Evolutionary conservation across 2,113 vertebrate species (phyloP).

Genomic region (Passer domesticus): DNA sequence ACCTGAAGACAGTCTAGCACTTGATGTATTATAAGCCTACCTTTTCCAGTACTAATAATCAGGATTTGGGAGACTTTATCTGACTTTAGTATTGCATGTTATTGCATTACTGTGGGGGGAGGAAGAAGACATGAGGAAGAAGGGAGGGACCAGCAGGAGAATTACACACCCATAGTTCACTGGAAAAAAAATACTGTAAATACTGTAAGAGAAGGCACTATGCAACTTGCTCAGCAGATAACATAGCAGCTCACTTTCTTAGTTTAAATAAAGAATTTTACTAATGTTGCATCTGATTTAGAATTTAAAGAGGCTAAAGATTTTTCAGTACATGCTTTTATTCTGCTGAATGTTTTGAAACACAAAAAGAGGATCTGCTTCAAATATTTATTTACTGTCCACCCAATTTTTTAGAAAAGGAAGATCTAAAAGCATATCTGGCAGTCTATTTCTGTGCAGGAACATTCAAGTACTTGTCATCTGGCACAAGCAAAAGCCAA

Average conservation of each 20-base stretch:
- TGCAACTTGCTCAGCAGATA: background rate
- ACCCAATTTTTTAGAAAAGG: background rate
- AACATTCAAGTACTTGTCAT: background rate
- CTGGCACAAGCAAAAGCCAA: background rate
- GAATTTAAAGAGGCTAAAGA: background rate
- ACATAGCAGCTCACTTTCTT: background rate
- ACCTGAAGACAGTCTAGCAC: background rate
- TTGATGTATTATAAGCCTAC: background rate
- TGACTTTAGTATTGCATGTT: background rate
- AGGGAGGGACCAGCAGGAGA: background rate
- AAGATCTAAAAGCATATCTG: background rate
- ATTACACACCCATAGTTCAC: background rate
- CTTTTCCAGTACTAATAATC: background rate
- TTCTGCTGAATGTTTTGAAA: background rate
- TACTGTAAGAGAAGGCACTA: background rate
- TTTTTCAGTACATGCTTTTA: background rate
- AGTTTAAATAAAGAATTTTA: background rate
- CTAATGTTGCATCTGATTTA: background rate
- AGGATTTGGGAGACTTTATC: background rate
- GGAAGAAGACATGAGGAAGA: background rate
- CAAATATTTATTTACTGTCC: conserved; percentile 4
- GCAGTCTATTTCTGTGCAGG: background rate
- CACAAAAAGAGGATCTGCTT: background rate
- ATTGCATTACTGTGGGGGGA: background rate
- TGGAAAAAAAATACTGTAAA: background rate